Conservation (phyloP, 2,113 vertebrate genomes). For the Nansenia antarctica region DNA sequence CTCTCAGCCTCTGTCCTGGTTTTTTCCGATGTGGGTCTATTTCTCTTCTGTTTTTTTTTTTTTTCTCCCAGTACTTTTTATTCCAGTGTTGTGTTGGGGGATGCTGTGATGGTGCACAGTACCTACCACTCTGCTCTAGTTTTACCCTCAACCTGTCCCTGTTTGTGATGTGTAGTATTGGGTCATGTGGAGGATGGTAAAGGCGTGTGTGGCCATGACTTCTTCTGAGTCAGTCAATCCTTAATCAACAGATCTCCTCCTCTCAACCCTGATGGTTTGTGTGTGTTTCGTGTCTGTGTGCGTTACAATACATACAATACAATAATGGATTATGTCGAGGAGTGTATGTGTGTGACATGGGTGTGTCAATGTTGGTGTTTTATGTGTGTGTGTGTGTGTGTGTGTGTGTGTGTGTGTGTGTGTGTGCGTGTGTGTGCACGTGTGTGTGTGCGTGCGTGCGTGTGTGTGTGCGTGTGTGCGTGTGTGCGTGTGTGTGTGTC, state of each 20-base stretch:
- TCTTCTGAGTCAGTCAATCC: neutral
- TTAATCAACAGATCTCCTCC: neutral
- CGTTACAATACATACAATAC: too few relatives aligned
- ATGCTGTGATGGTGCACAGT: neutral
- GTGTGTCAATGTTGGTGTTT: too few relatives aligned
- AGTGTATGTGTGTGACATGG: too few relatives aligned
- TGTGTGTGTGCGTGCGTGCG: constrained; percentile 15
- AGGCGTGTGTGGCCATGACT: constrained; percentile 4
- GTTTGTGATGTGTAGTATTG: neutral
- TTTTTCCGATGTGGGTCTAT: neutral
- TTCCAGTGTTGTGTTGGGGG: neutral
- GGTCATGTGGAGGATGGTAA: constrained; percentile 15
- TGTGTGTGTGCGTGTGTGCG: constrained; percentile 7
- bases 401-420: too few relatives aligned
- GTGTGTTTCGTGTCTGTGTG: neutral
- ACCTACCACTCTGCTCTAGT: neutral
- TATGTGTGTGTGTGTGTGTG: too few relatives aligned
- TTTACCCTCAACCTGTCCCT: neutral
- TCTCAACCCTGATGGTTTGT: neutral
- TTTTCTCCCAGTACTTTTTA: neutral
- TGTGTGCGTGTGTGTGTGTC: constrained; percentile 8
- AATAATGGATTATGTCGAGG: too few relatives aligned
- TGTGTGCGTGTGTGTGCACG: neutral
- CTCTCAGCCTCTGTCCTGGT: neutral
- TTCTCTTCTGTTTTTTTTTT: constrained; percentile 8